phyloP scores from a whole-genome alignment of 2,113 vertebrate genomes.

The Talpa occidentalis region DNA sequence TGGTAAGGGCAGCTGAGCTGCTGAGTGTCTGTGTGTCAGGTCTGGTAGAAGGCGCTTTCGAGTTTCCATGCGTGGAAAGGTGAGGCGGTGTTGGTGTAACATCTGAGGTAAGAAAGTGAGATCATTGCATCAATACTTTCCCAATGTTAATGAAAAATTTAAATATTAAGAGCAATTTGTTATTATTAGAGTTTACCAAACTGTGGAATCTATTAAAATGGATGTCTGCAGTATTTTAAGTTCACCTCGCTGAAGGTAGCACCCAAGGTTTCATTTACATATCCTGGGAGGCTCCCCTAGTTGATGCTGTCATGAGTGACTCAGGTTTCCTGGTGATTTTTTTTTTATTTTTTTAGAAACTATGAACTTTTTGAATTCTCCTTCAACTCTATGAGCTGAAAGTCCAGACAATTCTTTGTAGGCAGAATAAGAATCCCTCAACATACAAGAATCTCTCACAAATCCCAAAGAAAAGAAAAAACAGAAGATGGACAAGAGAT shows the following conservation, averaged over 20 bases:
- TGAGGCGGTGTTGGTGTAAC: not conserved
- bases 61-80: not conserved
- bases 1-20: slow-evolving; percentile 25
- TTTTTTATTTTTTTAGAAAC: too few relatives aligned
- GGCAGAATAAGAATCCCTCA: not conserved
- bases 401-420: not conserved
- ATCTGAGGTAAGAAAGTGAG: slow-evolving; percentile 75
- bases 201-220: not conserved
- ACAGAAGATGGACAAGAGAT: not conserved
- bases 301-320: fast-evolving
- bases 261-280: not conserved
- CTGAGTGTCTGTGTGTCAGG: slow-evolving; percentile 8
- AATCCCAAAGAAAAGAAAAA: not conserved
- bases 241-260: not conserved
- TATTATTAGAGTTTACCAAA: not conserved
- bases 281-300: not conserved
- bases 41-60: not conserved
- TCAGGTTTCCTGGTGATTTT: not conserved
- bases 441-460: not conserved
- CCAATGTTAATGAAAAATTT: fast-evolving
- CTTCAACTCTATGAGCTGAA: not conserved
- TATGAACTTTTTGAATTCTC: not conserved
- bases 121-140: fast-evolving
- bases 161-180: not conserved
- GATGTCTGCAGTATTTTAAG: not conserved